Evolutionary conservation across 2,797 vertebrate species (phyloP).

Genomic region (Coregonus sp.): DNA sequence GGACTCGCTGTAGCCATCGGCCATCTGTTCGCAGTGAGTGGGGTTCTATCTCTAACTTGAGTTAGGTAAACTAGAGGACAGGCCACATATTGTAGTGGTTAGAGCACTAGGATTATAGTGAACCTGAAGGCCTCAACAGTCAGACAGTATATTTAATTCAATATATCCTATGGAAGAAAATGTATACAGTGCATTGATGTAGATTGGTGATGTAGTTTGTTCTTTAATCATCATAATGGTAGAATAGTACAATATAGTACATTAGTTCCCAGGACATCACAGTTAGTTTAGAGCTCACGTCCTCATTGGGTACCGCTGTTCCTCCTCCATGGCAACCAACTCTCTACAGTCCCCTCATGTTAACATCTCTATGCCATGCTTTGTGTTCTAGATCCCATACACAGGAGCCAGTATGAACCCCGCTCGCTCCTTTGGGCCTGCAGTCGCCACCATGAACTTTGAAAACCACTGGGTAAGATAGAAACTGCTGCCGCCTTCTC

Average conservation of each 20-base stretch:
- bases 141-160: neutral
- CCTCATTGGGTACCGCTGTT: slow-evolving; percentile 58
- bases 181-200: neutral
- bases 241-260: neutral
- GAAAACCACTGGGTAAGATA: slow-evolving; percentile 91
- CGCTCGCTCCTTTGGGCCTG: slow-evolving; percentile 93
- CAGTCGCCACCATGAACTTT: slow-evolving; percentile 88
- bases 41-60: too few relatives aligned
- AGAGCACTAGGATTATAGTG: neutral
- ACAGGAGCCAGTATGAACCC: slow-evolving; percentile 98
- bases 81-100: neutral
- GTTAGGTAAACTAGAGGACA: neutral
- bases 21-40: slow-evolving; percentile 95
- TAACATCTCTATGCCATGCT: neutral
- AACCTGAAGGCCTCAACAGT: neutral
- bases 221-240: neutral
- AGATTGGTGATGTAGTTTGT: neutral
- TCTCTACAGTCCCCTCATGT: neutral
- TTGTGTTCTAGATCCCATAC: slow-evolving; percentile 84
- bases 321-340: slow-evolving; percentile 66
- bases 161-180: neutral
- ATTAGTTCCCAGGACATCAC: neutral
- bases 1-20: slow-evolving; percentile 92
- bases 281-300: slow-evolving; percentile 29
- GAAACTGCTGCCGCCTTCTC: neutral